These are phyloP conservation scores for Cyclargus thomasi DNA, from an alignment of 1,140 invertebrate genomes.

Conservation along the genomic window DNA sequence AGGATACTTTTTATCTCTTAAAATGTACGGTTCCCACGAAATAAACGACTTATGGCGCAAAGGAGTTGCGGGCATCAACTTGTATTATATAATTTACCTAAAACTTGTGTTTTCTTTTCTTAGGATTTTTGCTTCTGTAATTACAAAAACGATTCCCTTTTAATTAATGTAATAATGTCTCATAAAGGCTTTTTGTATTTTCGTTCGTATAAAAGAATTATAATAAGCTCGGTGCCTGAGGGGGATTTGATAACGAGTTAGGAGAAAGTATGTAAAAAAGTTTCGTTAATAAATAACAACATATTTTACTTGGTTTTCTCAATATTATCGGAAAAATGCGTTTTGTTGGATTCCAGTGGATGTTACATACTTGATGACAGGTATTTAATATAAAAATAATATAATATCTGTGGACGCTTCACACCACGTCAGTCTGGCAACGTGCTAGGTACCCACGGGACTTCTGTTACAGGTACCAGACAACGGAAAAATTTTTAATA, in stretches of 20 bases:
- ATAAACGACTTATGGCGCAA: too few species aligned
- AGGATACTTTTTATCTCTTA: too few species aligned
- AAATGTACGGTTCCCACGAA: too few species aligned
- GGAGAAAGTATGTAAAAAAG: constrained; percentile 2
- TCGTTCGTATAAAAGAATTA: constrained; percentile 2
- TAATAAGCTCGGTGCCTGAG: background rate
- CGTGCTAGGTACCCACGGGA: too few species aligned
- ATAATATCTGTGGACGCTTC: too few species aligned
- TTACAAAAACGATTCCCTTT: background rate
- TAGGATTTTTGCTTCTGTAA: background rate
- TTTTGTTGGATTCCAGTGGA: background rate
- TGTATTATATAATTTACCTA: too few species aligned
- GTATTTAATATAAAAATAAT: too few species aligned
- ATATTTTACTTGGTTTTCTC: background rate
- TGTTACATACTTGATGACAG: too few species aligned
- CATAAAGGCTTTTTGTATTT: background rate
- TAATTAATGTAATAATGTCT: background rate
- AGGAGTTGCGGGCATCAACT: too few species aligned
- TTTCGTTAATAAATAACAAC: constrained; percentile 8
- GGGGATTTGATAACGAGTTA: constrained; percentile 6
- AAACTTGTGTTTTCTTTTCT: background rate
- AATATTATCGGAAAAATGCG: background rate
- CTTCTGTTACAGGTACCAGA: too few species aligned
- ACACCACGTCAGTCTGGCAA: too few species aligned
- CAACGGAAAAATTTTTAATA: too few species aligned